A percentile compares a stretch with the other conserved stretches of the same genome.
Conservation (phyloP, 2,888 invertebrate species). For the Dermolepida albohirtum region DNA sequence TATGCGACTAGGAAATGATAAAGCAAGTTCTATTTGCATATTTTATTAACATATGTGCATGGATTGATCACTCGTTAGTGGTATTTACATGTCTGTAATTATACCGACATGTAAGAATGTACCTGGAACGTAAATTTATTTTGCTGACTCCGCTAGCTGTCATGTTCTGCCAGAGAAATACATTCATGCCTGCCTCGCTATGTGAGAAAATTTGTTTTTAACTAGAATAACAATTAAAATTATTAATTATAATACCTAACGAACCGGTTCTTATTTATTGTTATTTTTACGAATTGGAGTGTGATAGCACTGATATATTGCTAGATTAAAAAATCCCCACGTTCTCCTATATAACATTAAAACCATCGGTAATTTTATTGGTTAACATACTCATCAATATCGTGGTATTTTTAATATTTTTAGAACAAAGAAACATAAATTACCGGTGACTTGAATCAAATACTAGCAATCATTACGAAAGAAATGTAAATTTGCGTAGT, state of each 20-base stretch:
- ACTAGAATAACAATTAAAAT: conserved; percentile 14
- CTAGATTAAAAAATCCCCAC: too few relatives aligned
- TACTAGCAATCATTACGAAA: too few relatives aligned
- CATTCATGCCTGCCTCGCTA: conserved; percentile 17
- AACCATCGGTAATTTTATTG: too few relatives aligned
- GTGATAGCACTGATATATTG: background rate
- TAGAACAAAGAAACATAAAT: too few relatives aligned
- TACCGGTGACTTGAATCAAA: too few relatives aligned
- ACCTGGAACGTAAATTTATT: conserved; percentile 31
- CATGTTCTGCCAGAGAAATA: conserved; percentile 25
- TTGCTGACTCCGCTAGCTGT: conserved; percentile 11
- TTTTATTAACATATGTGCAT: conserved; percentile 52
- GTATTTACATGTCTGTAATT: conserved; percentile 58
- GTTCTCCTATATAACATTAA: too few relatives aligned
- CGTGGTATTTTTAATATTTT: too few relatives aligned
- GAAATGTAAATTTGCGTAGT: too few relatives aligned
- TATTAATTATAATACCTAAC: conserved; percentile 10
- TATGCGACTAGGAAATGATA: conserved; percentile 46
- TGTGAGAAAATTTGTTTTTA: conserved; percentile 27
- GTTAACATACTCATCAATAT: too few relatives aligned
- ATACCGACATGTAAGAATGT: conserved; percentile 48
- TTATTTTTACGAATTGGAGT: background rate
- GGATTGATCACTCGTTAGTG: conserved; percentile 56
- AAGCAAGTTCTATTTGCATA: conserved; percentile 46
- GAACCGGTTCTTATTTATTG: conserved; percentile 3